These are phyloP conservation scores for Sciurus vulgaris DNA, from an alignment of 2,797 vertebrate genomes.

Conservation along the genomic window DNA sequence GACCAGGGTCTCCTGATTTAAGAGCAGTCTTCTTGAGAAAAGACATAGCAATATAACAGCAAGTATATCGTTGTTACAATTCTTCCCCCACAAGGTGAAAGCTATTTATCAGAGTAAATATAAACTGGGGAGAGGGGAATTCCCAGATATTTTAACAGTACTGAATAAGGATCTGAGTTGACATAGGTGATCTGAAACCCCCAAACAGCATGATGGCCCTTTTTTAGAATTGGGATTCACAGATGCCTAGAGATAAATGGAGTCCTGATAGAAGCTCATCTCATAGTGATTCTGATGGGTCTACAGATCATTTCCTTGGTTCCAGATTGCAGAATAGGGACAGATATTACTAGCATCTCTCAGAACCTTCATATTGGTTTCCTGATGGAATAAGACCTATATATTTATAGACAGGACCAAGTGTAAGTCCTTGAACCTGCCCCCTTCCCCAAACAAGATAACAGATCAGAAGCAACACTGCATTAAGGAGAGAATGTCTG, in stretches of 20 bases:
- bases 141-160: background rate
- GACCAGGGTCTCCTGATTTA: background rate
- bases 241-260: background rate
- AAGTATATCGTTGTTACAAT: background rate
- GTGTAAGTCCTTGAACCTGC: background rate
- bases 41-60: background rate
- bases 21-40: background rate
- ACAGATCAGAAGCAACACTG: background rate
- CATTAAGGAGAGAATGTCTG: background rate
- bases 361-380: background rate
- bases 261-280: background rate
- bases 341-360: background rate
- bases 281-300: background rate
- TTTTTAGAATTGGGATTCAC: background rate
- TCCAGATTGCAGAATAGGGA: background rate
- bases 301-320: conserved; percentile 11
- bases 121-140: background rate
- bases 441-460: background rate
- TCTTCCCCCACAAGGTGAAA: background rate
- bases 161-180: background rate
- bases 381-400: background rate
- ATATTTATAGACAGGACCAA: background rate
- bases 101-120: conserved; percentile 9
- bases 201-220: background rate
- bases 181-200: background rate